These are phyloP conservation scores for Zapornia atra DNA, from an alignment of 2,113 vertebrate species.

Conservation along the genomic window DNA sequence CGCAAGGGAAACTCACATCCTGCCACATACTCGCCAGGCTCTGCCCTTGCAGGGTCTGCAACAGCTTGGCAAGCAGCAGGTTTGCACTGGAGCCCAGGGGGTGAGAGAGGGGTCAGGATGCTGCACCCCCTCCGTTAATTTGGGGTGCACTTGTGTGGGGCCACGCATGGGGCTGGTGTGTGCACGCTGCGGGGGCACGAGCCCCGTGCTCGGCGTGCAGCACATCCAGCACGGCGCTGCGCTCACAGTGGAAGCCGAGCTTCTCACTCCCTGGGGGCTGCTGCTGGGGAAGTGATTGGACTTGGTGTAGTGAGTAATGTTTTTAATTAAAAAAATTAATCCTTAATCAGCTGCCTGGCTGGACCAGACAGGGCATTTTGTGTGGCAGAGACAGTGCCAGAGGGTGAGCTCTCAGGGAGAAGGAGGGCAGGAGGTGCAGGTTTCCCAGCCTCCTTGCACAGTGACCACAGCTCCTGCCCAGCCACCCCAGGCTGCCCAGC, in stretches of 20 bases:
- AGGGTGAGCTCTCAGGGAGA: rapidly evolving
- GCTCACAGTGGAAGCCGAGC: background rate
- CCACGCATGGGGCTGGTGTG: rapidly evolving
- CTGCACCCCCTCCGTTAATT: background rate
- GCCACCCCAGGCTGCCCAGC: background rate
- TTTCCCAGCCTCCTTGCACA: background rate
- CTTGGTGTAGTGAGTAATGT: background rate
- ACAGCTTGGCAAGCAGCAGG: background rate
- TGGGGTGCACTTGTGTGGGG: background rate
- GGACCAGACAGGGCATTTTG: background rate
- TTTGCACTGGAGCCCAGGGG: background rate
- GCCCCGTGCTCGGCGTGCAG: rapidly evolving
- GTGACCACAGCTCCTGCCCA: background rate
- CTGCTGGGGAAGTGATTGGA: background rate
- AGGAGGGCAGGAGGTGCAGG: background rate
- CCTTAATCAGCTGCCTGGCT: background rate
- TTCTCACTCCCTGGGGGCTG: background rate
- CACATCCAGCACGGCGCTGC: background rate
- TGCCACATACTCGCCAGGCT: rapidly evolving
- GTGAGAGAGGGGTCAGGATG: background rate
- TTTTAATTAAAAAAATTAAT: slow-evolving; percentile 41
- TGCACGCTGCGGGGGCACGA: rapidly evolving
- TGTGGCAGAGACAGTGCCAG: background rate
- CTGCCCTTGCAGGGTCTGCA: background rate
- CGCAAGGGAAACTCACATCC: background rate